Evolutionary conservation across 1,140 invertebrate species (phyloP).

Genomic region (Drosophila fuyamai): DNA sequence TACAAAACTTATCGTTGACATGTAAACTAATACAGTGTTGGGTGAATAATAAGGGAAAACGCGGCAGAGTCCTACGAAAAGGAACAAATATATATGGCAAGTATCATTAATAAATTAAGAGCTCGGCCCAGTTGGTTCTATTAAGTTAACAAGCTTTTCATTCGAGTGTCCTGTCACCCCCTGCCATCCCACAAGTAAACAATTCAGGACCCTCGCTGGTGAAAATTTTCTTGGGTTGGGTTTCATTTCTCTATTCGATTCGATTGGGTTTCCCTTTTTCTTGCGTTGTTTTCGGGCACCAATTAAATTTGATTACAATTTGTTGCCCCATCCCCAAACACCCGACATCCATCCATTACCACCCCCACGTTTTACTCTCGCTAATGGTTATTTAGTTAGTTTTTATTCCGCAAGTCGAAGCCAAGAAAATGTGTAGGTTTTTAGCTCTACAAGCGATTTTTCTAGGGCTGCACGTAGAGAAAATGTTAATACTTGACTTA

Average conservation of each 20-base stretch:
- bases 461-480: not conserved
- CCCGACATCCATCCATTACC: slow-evolving; percentile 15
- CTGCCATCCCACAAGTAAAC: slow-evolving; percentile 4
- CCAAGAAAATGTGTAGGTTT: slow-evolving; percentile 10
- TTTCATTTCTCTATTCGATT: slow-evolving; percentile 19
- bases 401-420: slow-evolving; percentile 21
- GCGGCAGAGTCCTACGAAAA: not conserved
- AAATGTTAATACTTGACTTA: not conserved
- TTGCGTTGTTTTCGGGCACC: slow-evolving; percentile 31
- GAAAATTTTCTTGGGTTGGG: slow-evolving; percentile 11
- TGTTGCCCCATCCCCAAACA: slow-evolving; percentile 33
- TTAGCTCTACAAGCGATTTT: not conserved
- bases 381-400: slow-evolving; percentile 62
- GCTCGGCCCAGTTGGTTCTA: slow-evolving; percentile 50
- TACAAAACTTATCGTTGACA: slow-evolving; percentile 47
- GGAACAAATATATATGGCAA: slow-evolving; percentile 9
- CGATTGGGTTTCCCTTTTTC: slow-evolving; percentile 15
- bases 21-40: slow-evolving; percentile 55
- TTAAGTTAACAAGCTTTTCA: slow-evolving; percentile 80
- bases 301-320: slow-evolving; percentile 82
- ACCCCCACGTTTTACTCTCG: slow-evolving; percentile 29
- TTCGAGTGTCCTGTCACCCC: slow-evolving; percentile 54
- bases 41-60: not conserved
- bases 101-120: slow-evolving; percentile 78
- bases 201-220: slow-evolving; percentile 13